These are phyloP conservation scores for Scaptomyza polygonia DNA, from an alignment of 2,888 invertebrate species.

Conservation along the genomic window DNA sequence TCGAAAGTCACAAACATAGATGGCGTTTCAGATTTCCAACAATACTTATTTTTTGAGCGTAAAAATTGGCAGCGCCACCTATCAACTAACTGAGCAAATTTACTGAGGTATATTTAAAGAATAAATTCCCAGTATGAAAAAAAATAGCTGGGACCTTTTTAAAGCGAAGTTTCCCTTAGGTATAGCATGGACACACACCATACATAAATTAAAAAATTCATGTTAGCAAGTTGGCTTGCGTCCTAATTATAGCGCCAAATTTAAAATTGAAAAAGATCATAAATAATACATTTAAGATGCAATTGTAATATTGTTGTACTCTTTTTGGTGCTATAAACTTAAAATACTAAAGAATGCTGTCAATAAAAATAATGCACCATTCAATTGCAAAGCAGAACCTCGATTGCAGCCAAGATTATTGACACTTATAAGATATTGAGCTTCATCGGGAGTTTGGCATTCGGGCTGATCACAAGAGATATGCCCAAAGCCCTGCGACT, in stretches of 20 bases:
- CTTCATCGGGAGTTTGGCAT: constrained; percentile 89
- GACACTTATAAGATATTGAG: constrained; percentile 87
- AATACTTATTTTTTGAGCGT: background rate
- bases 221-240: background rate
- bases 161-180: too few species aligned
- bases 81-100: background rate
- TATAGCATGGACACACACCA: background rate
- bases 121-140: background rate
- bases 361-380: constrained; percentile 11
- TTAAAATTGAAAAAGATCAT: background rate
- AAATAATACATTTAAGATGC: background rate
- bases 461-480: constrained; percentile 86
- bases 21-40: too few species aligned
- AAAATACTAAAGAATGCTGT: constrained; percentile 11
- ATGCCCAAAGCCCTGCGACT: constrained; percentile 78
- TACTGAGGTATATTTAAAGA: background rate
- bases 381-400: constrained; percentile 20
- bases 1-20: too few species aligned
- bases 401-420: constrained; percentile 89
- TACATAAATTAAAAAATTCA: background rate
- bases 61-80: background rate
- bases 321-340: constrained; percentile 6
- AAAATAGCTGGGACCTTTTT: too few species aligned
- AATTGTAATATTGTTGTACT: background rate
- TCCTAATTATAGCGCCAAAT: background rate